Base-by-base conservation (phyloP, 2,797 vertebrate species). In the Corythornis leucogaster region DNA sequence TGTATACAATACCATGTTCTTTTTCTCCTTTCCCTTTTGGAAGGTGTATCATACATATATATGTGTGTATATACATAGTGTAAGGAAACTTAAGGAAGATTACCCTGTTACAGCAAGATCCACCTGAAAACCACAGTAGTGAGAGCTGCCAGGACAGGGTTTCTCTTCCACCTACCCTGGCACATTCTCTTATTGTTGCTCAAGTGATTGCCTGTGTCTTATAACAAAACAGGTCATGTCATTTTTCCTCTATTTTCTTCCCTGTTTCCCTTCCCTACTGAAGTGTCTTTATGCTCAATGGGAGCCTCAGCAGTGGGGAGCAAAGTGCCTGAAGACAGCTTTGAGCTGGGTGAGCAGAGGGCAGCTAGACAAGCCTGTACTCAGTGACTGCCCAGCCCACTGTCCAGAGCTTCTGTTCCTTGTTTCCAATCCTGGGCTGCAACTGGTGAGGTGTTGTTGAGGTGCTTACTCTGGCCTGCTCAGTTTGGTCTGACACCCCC, bases 21-120 rank as follows among this genome's bases (percentile, higher is more conserved):
- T 28, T 45, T 31, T 31, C 66, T 19, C 40, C 46, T 3, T 54
- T 51, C 30, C 42, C 12, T 12, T 18, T 40, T 1, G 30, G 31
- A 14, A 6, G 15, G 11, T 25, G 7, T 38, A 18, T 18, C 38
- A 18, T 9, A 6, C 11, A 22, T 12, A 21, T 3, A 14, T 20
- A 14, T 15, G 5, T 15, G 3, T 15, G 3, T 16, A 9, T 15
- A 25, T 14, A 1, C 22, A 17, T 0, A 24, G 63, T 2, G 10
- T 24, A 30, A 58, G 38, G 35, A n/a, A 58, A 42, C 11, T 33
- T 6, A 3, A 17, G 9, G 43, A 18, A 42, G 38, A 10, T 59
- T 16, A 25, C 42, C 18, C 54, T 24, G 28, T 9, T 57, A 25
- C 15, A 57, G 19, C 26, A 25, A 21, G 54, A 76, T 50, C 68